Conservation (phyloP, 2,797 vertebrate genomes). For the Dipus sagitta region DNA sequence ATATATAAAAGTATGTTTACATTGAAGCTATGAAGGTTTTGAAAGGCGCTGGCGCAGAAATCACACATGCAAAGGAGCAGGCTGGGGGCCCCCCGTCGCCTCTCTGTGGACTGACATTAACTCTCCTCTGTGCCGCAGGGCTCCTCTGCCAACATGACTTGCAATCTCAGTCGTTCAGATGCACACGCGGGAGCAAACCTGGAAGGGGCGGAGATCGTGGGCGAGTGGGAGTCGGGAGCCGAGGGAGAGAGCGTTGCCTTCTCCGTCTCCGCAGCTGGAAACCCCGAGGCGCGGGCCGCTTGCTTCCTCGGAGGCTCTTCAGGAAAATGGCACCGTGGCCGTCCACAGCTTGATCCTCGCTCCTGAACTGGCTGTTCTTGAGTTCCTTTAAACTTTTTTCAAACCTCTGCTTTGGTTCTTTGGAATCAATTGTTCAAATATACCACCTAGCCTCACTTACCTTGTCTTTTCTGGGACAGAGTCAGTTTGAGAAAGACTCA, state of each 20-base stretch:
- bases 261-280: neutral
- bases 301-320: neutral
- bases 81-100: neutral
- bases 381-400: slow-evolving; percentile 2
- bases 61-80: neutral
- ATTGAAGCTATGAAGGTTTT: no score
- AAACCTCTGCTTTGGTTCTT: neutral
- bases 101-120: neutral
- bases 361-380: neutral
- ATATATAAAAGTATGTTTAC: no score
- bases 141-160: neutral
- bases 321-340: neutral
- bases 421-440: neutral
- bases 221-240: neutral
- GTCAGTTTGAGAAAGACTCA: neutral
- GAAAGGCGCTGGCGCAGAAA: neutral
- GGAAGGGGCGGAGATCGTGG: neutral
- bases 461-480: neutral
- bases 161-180: neutral
- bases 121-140: neutral
- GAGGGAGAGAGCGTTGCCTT: neutral
- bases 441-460: neutral
- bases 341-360: neutral
- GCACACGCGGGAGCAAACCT: neutral
- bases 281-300: neutral